phyloP scores from a whole-genome alignment of 2,113 vertebrate genomes.

The Spilogale gracilis region DNA sequence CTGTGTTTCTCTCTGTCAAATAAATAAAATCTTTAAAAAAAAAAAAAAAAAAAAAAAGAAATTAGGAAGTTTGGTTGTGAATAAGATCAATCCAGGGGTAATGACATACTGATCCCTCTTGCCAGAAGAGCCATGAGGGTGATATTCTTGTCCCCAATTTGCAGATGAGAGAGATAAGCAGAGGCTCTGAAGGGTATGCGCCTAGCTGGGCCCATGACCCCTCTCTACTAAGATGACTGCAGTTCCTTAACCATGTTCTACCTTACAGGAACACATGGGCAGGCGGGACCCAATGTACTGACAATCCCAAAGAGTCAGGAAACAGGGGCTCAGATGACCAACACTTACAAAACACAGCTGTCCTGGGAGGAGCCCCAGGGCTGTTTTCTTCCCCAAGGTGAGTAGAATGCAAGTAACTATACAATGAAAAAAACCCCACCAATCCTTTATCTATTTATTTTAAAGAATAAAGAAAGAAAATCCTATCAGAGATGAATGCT shows the following conservation, averaged over 20 bases:
- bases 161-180: neutral
- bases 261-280: neutral
- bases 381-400: neutral
- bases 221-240: neutral
- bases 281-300: neutral
- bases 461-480: neutral
- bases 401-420: neutral
- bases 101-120: neutral
- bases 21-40: too few relatives aligned
- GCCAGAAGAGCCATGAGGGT: neutral
- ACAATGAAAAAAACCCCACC: neutral
- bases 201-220: neutral
- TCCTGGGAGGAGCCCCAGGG: neutral
- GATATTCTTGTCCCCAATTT: neutral
- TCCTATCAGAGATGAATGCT: neutral
- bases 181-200: neutral
- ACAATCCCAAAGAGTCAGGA: neutral
- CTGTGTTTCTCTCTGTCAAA: too few relatives aligned
- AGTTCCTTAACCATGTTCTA: neutral
- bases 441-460: neutral
- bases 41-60: too few relatives aligned
- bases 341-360: neutral
- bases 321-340: neutral
- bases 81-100: neutral
- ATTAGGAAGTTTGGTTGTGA: neutral